Base-by-base conservation (phyloP, 2,113 vertebrate species). In the Tricholaema leucomelas region DNA sequence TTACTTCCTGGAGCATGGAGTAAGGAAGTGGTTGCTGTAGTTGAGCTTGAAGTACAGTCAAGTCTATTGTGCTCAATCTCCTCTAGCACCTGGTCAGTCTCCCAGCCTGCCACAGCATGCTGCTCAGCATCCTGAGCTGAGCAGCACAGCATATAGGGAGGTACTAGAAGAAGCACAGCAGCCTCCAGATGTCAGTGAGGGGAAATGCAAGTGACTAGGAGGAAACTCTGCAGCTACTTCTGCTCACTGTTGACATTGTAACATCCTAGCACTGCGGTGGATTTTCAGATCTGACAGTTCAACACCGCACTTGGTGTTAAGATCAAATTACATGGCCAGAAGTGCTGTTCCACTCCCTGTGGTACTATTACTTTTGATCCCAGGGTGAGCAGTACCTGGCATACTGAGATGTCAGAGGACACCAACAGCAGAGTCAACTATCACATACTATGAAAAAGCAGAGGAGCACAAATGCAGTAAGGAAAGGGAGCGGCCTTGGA, bases 61-160 rank as follows among this genome's bases (percentile, higher is more conserved):
- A 56, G 33, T 35, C 31, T 46, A 28, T 78, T 30, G 85, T 20
- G 25, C 50, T 40, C 0, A 0, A 23, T 21, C 20, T 30, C 30
- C 36, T 23, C 20, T 24, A 58, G 42, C 27, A 10, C 42, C 8
- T 0, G 0, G 19, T 31, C 0, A 0, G 2, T 48, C 30, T 91
- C 66, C 35, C 72, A 65, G 30, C 30, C 50, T 63, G 56, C 36
- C 65, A 35, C 42, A 54, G 46, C 65, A 71, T 35, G 69, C 60
- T 1, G 2, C 28, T 31, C 56, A 8, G n/a, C n/a, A 40, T 71
- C 36, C 48, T 2, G 0, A 48, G 12, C 46, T 48, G 46, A 50
- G 48, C 48, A 50, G 48, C 48, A 13, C 11, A 50, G 48, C 48
- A 12, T 23, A 50, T 50, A 12, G 23, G 23, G 48, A 50, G 48